These are phyloP conservation scores for Samia ricini DNA, from an alignment of 1,140 invertebrate genomes.

Conservation along the genomic window DNA sequence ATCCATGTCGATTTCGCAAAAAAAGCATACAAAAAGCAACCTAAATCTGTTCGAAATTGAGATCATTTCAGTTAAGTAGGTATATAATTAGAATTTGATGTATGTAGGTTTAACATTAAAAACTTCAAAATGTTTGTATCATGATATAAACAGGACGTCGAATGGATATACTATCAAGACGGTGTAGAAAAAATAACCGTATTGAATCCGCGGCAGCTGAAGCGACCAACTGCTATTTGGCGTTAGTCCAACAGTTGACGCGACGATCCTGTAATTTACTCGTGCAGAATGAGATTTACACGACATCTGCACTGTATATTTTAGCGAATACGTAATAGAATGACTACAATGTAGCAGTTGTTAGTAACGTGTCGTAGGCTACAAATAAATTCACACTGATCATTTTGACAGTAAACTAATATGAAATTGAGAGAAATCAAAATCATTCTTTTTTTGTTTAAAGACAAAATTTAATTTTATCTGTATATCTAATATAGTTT, in stretches of 20 bases:
- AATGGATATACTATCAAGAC: background rate
- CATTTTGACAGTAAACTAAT: background rate
- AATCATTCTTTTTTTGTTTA: background rate
- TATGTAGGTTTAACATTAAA: too few relatives aligned
- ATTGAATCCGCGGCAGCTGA: conserved; percentile 42
- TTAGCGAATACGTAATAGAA: conserved; percentile 32
- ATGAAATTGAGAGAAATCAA: background rate
- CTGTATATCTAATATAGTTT: too few relatives aligned
- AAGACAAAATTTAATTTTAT: too few relatives aligned
- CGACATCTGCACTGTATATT: conserved; percentile 54
- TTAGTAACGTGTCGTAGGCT: background rate
- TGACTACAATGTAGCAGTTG: background rate
- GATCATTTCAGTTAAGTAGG: too few relatives aligned
- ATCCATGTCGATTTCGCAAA: too few relatives aligned
- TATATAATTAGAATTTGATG: too few relatives aligned
- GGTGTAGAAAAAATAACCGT: conserved; percentile 46
- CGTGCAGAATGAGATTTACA: conserved; percentile 60
- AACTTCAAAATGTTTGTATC: background rate
- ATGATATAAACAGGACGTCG: background rate
- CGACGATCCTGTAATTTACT: conserved; percentile 63
- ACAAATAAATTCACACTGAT: conserved; percentile 14
- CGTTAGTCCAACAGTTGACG: conserved; percentile 26
- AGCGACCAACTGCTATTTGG: conserved; percentile 49
- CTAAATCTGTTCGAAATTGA: too few relatives aligned
- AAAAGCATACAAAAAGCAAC: too few relatives aligned